These are phyloP conservation scores for Muscina levida DNA, from an alignment of 2,888 invertebrate genomes.

Conservation along the genomic window DNA sequence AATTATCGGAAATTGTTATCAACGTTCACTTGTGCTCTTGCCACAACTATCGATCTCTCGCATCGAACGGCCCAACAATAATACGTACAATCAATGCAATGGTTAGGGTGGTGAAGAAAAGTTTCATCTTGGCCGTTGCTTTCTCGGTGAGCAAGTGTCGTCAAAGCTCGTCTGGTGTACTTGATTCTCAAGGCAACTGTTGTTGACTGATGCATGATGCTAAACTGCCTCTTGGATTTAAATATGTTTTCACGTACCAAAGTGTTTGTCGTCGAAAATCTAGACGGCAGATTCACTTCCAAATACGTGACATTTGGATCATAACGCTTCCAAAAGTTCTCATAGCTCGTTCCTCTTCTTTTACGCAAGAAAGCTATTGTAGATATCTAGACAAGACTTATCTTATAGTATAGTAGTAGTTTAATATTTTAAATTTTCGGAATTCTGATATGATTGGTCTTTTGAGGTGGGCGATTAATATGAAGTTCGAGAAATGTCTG, in stretches of 20 bases:
- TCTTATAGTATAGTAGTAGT: slow-evolving; percentile 12
- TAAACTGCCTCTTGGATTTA: slow-evolving; percentile 73
- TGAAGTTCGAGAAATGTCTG: neutral
- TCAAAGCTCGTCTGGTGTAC: slow-evolving; percentile 55
- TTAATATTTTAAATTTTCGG: too few species aligned
- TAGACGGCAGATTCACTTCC: slow-evolving; percentile 47
- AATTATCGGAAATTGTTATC: slow-evolving; percentile 39
- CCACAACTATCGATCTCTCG: slow-evolving; percentile 6
- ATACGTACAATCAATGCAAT: slow-evolving; percentile 77
- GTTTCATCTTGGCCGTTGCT: slow-evolving; percentile 72
- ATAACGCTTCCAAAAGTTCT: slow-evolving; percentile 37
- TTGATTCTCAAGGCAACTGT: slow-evolving; percentile 71
- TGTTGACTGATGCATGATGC: slow-evolving; percentile 72
- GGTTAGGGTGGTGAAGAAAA: slow-evolving; percentile 74
- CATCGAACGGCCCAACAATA: slow-evolving; percentile 7
- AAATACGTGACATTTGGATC: slow-evolving; percentile 75
- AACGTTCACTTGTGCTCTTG: neutral
- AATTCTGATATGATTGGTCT: too few species aligned
- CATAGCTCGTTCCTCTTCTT: neutral
- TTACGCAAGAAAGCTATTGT: neutral
- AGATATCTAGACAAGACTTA: slow-evolving; percentile 12
- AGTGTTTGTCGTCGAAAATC: slow-evolving; percentile 24
- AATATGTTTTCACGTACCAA: slow-evolving; percentile 72
- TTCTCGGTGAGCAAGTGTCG: slow-evolving; percentile 26
- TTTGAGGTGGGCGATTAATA: too few species aligned